Evolutionary conservation across 2,113 vertebrate species (phyloP).

Genomic region (Seriola quinqueradiata): DNA sequence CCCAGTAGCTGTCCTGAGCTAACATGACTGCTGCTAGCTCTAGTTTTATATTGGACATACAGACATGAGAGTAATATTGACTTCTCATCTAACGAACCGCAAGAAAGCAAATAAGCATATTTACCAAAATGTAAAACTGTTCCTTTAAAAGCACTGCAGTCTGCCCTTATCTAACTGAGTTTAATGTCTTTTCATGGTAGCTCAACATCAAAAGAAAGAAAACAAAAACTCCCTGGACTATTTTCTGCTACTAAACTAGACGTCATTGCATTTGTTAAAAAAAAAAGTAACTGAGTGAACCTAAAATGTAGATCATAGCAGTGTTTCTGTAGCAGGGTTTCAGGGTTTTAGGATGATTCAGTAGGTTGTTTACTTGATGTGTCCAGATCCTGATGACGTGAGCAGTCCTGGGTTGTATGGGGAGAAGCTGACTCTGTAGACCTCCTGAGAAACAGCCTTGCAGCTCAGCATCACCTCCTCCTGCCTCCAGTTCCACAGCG

Average conservation of each 20-base stretch:
- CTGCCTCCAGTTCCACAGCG: slow-evolving; percentile 94
- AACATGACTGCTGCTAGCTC: no score
- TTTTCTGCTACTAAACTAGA: no score
- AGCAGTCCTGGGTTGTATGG: slow-evolving; percentile 89
- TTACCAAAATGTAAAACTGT: not conserved
- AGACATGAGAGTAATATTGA: no score
- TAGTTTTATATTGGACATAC: no score
- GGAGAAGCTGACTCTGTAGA: slow-evolving; percentile 92
- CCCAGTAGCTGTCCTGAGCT: no score
- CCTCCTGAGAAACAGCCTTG: slow-evolving; percentile 93
- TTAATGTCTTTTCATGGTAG: no score
- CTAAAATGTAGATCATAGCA: not conserved
- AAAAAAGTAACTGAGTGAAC: not conserved
- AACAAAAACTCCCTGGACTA: no score
- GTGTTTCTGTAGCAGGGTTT: not conserved
- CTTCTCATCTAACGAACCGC: not conserved
- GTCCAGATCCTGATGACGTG: slow-evolving; percentile 90
- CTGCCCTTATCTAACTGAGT: not conserved
- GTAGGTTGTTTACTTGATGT: slow-evolving; percentile 90
- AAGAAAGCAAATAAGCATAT: not conserved
- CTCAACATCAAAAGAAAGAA: no score
- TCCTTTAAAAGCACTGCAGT: not conserved
- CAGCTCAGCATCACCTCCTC: slow-evolving; percentile 89
- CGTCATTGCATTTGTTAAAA: not conserved
- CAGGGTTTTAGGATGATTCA: not conserved